Conservation (phyloP, 2,797 vertebrate genomes). For the Sternarchorhynchus goeldii region DNA sequence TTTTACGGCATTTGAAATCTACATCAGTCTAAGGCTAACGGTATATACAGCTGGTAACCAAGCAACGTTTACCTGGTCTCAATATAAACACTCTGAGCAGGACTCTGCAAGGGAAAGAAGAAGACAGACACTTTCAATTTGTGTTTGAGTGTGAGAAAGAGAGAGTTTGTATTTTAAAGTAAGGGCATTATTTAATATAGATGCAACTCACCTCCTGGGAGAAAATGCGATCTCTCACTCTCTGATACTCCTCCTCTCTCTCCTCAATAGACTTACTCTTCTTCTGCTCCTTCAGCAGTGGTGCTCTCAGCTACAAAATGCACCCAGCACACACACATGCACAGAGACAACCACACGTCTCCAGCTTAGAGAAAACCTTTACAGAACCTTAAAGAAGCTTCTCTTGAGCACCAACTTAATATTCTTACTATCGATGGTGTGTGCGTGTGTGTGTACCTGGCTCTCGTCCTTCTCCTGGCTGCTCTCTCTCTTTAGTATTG, state of each 20-base stretch:
- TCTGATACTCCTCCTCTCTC: constrained; percentile 95
- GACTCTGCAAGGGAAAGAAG: constrained; percentile 83
- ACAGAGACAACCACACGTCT: neutral
- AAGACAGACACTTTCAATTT: constrained; percentile 39
- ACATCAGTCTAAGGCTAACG: neutral
- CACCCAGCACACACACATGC: constrained; percentile 1
- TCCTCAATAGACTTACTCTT: constrained; percentile 96
- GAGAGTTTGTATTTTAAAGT: constrained; percentile 9
- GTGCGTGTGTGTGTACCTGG: constrained; percentile 34
- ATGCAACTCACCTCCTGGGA: constrained; percentile 87
- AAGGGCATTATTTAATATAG: neutral
- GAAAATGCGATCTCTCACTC: constrained; percentile 93
- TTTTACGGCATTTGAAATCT: neutral
- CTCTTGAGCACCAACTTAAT: too few relatives aligned
- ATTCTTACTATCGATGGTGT: too few relatives aligned
- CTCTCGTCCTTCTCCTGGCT: constrained; percentile 90
- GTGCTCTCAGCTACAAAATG: constrained; percentile 79
- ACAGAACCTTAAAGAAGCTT: neutral
- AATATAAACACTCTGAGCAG: constrained; percentile 86
- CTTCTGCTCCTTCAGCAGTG: constrained; percentile 88
- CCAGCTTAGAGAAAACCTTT: neutral
- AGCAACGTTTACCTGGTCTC: constrained; percentile 87
- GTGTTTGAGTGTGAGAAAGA: constrained; percentile 1
- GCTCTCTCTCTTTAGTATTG: constrained; percentile 93
- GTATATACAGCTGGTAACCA: neutral